Percentiles rank a stretch among this genome's conserved stretches.
Conservation (phyloP, 2,797 vertebrate species). For the Leontocebus nigricollis region DNA sequence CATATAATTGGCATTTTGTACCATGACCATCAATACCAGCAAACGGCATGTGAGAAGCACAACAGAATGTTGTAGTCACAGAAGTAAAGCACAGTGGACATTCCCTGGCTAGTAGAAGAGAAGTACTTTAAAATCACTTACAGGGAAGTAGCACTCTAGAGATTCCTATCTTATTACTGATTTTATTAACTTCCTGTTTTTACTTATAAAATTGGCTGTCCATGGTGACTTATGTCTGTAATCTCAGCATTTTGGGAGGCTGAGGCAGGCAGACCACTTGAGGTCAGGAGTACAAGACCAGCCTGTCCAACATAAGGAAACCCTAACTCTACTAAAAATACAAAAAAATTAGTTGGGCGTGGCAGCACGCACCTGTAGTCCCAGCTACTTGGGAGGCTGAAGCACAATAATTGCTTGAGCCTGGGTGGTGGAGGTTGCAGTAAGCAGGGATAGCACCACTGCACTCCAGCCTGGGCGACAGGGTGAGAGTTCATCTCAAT, state of each 20-base stretch:
- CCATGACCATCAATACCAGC: not conserved
- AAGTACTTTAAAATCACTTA: not conserved
- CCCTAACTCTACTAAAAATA: too few relatives aligned
- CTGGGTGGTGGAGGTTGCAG: too few relatives aligned
- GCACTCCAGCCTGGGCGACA: too few relatives aligned
- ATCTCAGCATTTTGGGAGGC: too few relatives aligned
- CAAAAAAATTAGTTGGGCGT: too few relatives aligned
- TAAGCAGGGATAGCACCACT: too few relatives aligned
- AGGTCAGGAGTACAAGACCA: too few relatives aligned
- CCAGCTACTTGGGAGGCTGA: too few relatives aligned
- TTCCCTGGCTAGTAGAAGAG: not conserved
- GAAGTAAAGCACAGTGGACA: not conserved
- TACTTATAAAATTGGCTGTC: not conserved
- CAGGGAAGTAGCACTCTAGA: not conserved
- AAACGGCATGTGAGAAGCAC: not conserved
- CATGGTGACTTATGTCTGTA: rapidly evolving
- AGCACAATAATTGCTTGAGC: too few relatives aligned
- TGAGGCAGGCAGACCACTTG: too few relatives aligned
- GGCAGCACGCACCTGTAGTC: rapidly evolving
- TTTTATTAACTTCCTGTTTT: not conserved
- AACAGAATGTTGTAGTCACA: not conserved
- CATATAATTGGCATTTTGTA: not conserved
- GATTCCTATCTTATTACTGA: not conserved
- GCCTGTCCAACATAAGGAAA: too few relatives aligned
- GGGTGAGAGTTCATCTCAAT: too few relatives aligned